A percentile compares a stretch with the other conserved stretches of the same genome.
These are phyloP conservation scores for Rhorus exstirpatorius DNA, from an alignment of 2,888 invertebrate genomes.

Conservation along the genomic window DNA sequence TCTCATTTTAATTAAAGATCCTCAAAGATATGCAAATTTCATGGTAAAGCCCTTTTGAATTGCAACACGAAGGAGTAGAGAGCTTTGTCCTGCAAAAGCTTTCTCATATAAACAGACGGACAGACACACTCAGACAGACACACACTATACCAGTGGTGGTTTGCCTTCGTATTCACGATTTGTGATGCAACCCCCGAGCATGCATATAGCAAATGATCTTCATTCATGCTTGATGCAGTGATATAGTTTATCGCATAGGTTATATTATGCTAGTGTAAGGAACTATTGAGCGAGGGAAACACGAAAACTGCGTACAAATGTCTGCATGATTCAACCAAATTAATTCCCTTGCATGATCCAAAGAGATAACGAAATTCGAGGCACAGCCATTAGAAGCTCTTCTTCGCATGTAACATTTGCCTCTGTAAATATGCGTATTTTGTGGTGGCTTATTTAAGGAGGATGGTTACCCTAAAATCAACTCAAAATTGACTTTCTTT, in stretches of 20 bases:
- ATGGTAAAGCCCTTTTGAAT: constrained; percentile 51
- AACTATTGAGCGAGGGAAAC: constrained; percentile 7
- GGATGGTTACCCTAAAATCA: not conserved
- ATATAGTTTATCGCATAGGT: not conserved
- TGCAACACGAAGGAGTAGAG: constrained; percentile 53
- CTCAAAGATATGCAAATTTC: constrained; percentile 64
- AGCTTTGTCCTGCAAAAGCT: constrained; percentile 32
- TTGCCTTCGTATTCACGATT: constrained; percentile 55
- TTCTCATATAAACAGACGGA: not conserved
- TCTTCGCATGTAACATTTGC: not conserved
- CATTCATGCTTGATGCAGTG: constrained; percentile 44
- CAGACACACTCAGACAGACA: constrained; percentile 5
- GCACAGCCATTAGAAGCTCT: constrained; percentile 18
- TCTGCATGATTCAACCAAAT: constrained; percentile 15
- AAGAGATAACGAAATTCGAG: not conserved
- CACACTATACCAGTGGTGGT: not conserved
- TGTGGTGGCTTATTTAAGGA: not conserved
- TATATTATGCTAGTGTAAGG: constrained; percentile 6
- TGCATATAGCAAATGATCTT: constrained; percentile 31
- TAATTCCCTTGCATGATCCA: not conserved
- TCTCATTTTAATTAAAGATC: constrained; percentile 62
- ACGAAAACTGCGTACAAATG: not conserved
- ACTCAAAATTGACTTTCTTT: too few relatives aligned
- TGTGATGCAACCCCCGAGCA: constrained; percentile 41
- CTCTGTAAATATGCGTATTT: not conserved